phyloP scores from a whole-genome alignment of 2,888 invertebrate species.

The Dusona sp. region DNA sequence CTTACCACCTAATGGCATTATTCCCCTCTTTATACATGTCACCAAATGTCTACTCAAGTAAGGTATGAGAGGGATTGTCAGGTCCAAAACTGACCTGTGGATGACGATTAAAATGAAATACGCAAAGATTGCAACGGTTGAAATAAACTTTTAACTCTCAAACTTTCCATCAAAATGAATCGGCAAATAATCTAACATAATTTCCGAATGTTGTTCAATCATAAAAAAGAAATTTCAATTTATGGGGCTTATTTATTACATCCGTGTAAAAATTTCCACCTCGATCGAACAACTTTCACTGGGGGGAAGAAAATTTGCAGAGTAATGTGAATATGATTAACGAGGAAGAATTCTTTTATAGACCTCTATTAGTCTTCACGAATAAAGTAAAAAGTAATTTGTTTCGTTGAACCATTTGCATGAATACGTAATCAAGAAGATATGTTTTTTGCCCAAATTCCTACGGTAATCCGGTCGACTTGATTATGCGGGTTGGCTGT shows the following conservation, averaged over 20 bases:
- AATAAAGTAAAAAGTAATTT: background rate
- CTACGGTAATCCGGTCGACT: background rate
- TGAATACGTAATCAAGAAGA: background rate
- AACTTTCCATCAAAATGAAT: background rate
- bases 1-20: background rate
- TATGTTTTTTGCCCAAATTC: background rate
- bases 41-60: background rate
- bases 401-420: background rate
- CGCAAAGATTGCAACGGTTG: background rate
- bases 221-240: background rate
- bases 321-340: background rate
- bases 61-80: background rate
- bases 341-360: background rate
- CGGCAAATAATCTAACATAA: background rate
- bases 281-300: background rate
- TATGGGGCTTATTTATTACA: background rate
- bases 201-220: background rate
- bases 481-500: background rate
- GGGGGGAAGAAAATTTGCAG: background rate
- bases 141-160: background rate
- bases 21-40: background rate
- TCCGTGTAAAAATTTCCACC: background rate
- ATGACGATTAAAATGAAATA: background rate
- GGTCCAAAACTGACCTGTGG: background rate
- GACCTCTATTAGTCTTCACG: background rate